phyloP scores from a whole-genome alignment of 2,888 invertebrate species.

The Gerris lacustris region DNA sequence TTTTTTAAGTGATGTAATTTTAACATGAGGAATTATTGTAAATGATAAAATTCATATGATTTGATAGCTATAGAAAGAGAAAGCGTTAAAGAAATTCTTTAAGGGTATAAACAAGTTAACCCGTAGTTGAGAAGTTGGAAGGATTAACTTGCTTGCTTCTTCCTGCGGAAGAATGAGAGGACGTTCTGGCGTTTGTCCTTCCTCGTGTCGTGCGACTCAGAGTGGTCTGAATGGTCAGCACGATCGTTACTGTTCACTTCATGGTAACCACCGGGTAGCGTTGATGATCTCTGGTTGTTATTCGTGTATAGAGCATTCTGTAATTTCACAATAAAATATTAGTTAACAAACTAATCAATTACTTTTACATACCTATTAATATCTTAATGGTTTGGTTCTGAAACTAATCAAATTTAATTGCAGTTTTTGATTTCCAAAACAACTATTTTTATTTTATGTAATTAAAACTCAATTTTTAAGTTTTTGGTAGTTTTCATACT shows the following conservation, averaged over 20 bases:
- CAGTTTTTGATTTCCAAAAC: too few relatives aligned
- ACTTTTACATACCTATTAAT: slow-evolving; percentile 28
- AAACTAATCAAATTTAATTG: too few relatives aligned
- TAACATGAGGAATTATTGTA: too few relatives aligned
- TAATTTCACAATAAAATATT: not conserved
- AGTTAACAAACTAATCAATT: slow-evolving; percentile 2
- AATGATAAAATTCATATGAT: too few relatives aligned
- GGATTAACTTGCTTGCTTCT: slow-evolving; percentile 29
- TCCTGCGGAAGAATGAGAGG: slow-evolving; percentile 32
- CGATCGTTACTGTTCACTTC: slow-evolving; percentile 13
- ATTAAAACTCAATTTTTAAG: too few relatives aligned
- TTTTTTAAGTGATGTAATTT: too few relatives aligned
- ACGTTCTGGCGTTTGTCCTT: slow-evolving; percentile 35
- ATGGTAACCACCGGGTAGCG: slow-evolving; percentile 33
- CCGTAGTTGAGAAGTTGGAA: not conserved
- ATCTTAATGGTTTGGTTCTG: too few relatives aligned
- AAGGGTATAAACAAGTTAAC: too few relatives aligned
- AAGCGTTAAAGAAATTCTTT: too few relatives aligned
- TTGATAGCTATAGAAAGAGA: too few relatives aligned
- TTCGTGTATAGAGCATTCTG: slow-evolving; percentile 6
- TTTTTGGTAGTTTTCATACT: too few relatives aligned
- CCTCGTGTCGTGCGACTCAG: slow-evolving; percentile 33
- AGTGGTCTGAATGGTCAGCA: slow-evolving; percentile 30
- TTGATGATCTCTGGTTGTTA: slow-evolving; percentile 29
- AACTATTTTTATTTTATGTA: too few relatives aligned